Conservation (phyloP, 2,113 vertebrate species). For the Plecotus auritus region DNA sequence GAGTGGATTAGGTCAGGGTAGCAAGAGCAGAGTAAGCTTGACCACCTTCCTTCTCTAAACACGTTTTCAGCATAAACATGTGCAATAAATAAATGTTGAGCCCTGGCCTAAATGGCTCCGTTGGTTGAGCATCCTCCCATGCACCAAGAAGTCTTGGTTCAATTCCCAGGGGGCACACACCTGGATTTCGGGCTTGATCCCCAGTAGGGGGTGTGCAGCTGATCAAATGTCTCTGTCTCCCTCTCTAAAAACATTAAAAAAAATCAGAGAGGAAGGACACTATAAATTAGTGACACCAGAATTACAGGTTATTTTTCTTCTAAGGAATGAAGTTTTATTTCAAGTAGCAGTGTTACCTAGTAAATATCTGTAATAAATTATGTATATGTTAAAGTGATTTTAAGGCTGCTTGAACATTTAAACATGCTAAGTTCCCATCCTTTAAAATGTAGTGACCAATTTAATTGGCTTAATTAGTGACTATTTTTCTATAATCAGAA, state of each 20-base stretch:
- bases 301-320: constrained; percentile 21
- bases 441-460: constrained; percentile 36
- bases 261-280: background rate
- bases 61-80: background rate
- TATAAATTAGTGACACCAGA: background rate
- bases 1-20: background rate
- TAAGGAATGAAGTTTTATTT: constrained; percentile 55
- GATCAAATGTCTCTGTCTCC: background rate
- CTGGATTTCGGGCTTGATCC: no score
- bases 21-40: background rate
- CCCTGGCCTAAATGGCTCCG: background rate
- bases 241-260: background rate
- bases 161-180: background rate
- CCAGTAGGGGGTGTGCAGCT: background rate
- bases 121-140: background rate
- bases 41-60: background rate
- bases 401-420: constrained; percentile 8
- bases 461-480: background rate
- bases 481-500: constrained; percentile 17
- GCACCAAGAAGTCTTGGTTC: background rate
- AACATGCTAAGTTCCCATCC: background rate
- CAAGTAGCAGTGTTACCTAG: constrained; percentile 7
- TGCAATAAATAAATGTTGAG: background rate
- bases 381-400: background rate
- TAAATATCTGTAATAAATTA: constrained; percentile 2